These are phyloP conservation scores for Drosophila mimica DNA, from an alignment of 2,888 invertebrate genomes.

Conservation along the genomic window DNA sequence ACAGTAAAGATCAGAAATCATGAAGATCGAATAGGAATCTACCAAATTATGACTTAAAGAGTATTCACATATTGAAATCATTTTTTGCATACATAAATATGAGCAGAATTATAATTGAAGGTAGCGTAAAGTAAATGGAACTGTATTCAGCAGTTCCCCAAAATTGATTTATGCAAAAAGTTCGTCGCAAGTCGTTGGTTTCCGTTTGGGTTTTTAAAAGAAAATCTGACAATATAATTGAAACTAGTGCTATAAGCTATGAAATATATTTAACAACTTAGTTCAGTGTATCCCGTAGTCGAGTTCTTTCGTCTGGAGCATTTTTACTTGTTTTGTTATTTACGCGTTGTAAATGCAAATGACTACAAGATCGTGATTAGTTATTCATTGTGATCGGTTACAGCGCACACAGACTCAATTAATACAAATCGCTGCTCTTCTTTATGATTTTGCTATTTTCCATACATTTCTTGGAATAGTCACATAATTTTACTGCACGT, in stretches of 20 bases:
- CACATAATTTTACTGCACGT: constrained; percentile 8
- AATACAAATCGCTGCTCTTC: constrained; percentile 44
- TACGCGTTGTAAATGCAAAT: constrained; percentile 49
- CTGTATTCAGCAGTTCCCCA: not conserved
- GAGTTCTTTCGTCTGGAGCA: not conserved
- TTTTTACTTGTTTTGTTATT: constrained; percentile 13
- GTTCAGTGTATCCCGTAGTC: not conserved
- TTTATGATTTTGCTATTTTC: constrained; percentile 28
- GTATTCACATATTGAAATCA: not conserved
- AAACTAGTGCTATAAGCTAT: not conserved
- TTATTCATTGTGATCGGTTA: constrained; percentile 23
- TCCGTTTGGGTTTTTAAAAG: not conserved
- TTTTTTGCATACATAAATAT: not conserved
- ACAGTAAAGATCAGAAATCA: too few relatives aligned
- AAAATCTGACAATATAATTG: not conserved
- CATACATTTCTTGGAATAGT: constrained; percentile 28
- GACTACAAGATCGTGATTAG: constrained; percentile 41
- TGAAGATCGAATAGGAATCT: not conserved
- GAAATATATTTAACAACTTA: not conserved
- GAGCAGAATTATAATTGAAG: not conserved
- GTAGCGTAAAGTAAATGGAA: not conserved
- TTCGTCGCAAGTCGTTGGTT: not conserved
- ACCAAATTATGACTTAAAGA: not conserved
- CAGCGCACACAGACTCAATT: constrained; percentile 41
- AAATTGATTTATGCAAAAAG: not conserved